phyloP scores from a whole-genome alignment of 2,888 invertebrate species.

The Nebria salina region DNA sequence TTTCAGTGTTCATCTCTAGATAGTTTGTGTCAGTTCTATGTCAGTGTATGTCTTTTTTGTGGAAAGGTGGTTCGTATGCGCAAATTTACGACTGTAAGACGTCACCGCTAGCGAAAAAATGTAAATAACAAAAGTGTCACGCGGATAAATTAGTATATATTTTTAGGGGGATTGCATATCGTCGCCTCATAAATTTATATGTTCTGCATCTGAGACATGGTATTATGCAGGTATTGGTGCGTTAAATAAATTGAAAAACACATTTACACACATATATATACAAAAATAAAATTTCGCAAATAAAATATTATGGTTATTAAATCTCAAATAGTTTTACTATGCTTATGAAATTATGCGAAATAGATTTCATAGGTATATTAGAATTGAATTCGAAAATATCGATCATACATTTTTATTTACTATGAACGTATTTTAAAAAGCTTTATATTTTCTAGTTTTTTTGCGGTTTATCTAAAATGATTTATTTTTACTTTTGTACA shows the following conservation, averaged over 20 bases:
- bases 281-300: background rate
- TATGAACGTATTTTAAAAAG: no score
- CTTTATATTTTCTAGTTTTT: no score
- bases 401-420: no score
- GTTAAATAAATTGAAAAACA: constrained; percentile 11
- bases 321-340: background rate
- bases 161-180: constrained; percentile 17
- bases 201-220: constrained; percentile 17
- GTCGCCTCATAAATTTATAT: constrained; percentile 23
- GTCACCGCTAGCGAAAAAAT: constrained; percentile 19
- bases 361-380: background rate
- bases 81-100: constrained; percentile 13
- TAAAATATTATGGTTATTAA: constrained; percentile 7
- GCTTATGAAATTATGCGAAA: background rate
- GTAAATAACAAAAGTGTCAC: constrained; percentile 33
- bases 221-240: background rate
- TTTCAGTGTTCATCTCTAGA: background rate
- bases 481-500: no score
- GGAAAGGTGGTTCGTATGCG: background rate
- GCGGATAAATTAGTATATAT: constrained; percentile 27
- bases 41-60: background rate
- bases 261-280: background rate
- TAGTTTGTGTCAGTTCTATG: constrained; percentile 8
- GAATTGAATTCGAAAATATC: background rate
- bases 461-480: no score